Base-by-base conservation (phyloP, 2,888 invertebrate species). In the Spodoptera littoralis region DNA sequence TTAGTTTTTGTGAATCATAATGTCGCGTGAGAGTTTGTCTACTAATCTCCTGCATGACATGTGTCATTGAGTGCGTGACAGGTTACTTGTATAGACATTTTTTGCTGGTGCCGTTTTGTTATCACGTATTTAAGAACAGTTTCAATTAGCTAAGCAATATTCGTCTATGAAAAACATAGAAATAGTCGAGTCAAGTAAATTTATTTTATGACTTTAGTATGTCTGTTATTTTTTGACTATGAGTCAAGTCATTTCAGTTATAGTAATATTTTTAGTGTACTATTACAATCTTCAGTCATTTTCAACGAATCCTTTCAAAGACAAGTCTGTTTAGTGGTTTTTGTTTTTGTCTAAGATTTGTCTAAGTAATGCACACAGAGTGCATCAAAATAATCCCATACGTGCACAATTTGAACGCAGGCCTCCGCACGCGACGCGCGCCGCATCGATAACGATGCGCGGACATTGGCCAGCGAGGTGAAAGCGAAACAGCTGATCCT, bases 401-500 rank as follows among this genome's bases (percentile, higher is more conserved):
- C 48, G 36, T 54, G 46, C 42, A 53, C 42, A 60, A 75, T 60
- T 59, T 49, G 60, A 55, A 49, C 41, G 50, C 53, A 54, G 22
- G 46, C 60, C 30, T 53, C 58, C 62, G 65, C 81, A 79, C 77
- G 77, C 75, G 78, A 78, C 73, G 66, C 63, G 72, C 69, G 65
- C 69, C 79, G 73, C 71, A 67, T 78, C 77, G 80, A 66, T 77
- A 79, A 77, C 80, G 82, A 77, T 45, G 73, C 60, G 76, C 83
- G 85, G 81, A 73, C 85, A 74, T 81, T 85, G 85, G 76, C 82
- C 85, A 80, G 54, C 61, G 52, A n/a, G 77, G 84, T 73, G 84
- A 84, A 84, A 83, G 84, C 81, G 72, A 67, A 78, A 74, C 82
- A 83, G 80, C 82, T 81, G 83, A 77, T 73, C 73, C 67, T 67